A percentile compares a stretch with the other conserved stretches of the same genome.
Conservation (phyloP, 2,113 vertebrate genomes). For the Sitta europaea region DNA sequence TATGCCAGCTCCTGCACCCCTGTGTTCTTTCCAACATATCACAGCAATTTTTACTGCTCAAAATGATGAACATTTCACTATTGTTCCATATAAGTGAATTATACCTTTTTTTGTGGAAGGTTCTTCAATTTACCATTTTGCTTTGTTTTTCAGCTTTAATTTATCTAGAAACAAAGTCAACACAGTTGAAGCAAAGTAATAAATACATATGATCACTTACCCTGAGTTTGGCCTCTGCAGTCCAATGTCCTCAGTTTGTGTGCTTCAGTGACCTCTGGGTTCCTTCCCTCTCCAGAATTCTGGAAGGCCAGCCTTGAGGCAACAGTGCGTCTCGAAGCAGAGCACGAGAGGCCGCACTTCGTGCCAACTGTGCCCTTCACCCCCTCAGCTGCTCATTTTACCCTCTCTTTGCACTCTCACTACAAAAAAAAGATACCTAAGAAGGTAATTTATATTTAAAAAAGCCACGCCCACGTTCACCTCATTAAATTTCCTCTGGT, state of each 20-base stretch:
- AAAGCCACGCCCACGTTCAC: conserved; percentile 82
- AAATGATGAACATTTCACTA: background rate
- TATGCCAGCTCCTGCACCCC: background rate
- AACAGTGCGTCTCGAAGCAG: conserved; percentile 70
- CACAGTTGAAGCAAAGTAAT: background rate
- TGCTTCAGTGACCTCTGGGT: conserved; percentile 63
- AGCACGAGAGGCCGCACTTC: conserved; percentile 80
- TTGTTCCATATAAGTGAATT: background rate
- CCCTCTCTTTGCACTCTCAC: conserved; percentile 71
- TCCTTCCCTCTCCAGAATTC: conserved; percentile 63
- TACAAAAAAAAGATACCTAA: conserved; percentile 68
- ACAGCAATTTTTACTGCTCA: background rate
- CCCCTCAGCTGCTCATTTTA: conserved; percentile 91
- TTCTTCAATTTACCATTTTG: background rate
- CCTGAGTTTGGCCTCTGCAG: conserved; percentile 89
- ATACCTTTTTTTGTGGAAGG: background rate
- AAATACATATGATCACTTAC: conserved; percentile 64
- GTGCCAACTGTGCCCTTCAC: conserved; percentile 79
- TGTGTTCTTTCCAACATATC: background rate
- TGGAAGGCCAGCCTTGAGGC: conserved; percentile 64
- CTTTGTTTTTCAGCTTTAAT: background rate
- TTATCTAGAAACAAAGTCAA: background rate
- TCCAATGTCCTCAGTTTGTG: conserved; percentile 77
- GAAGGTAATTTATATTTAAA: conserved; percentile 73
- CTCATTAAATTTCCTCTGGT: conserved; percentile 89